A percentile compares a stretch with the other conserved stretches of the same genome.
These are phyloP conservation scores for Mirza zaza DNA, from an alignment of 2,113 vertebrate genomes.

Conservation along the genomic window DNA sequence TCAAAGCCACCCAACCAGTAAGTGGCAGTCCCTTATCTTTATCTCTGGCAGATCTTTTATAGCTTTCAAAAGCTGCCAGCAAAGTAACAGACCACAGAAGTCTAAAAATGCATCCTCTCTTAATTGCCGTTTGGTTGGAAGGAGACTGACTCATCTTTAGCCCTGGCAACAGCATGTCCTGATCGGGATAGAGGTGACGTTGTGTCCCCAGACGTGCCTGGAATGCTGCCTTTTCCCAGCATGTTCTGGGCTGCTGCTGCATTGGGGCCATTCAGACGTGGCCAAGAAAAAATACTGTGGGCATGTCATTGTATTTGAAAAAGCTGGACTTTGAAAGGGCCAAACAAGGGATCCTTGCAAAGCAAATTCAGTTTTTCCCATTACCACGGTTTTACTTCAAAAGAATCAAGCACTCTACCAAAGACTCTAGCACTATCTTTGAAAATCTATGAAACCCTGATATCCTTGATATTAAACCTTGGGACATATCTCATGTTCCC, in stretches of 20 bases:
- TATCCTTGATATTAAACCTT: neutral
- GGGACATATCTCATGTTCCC: neutral
- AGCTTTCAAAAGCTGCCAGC: neutral
- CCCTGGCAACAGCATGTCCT: constrained; percentile 23
- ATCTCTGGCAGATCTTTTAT: neutral
- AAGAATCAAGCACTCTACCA: constrained; percentile 38
- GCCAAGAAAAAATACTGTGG: constrained; percentile 19
- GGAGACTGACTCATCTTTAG: constrained; percentile 39
- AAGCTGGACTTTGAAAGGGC: constrained; percentile 20
- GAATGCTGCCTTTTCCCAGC: constrained; percentile 30
- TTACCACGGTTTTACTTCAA: constrained; percentile 55
- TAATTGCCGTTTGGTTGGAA: constrained; percentile 42
- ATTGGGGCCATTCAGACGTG: neutral
- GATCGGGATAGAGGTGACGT: neutral
- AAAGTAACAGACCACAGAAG: neutral
- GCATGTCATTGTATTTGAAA: constrained; percentile 57
- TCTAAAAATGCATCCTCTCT: neutral
- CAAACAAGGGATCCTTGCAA: constrained; percentile 40
- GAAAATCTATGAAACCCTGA: constrained; percentile 20
- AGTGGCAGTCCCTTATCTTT: neutral
- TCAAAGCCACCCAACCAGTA: neutral
- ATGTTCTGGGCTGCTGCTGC: neutral
- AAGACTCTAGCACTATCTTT: constrained; percentile 15
- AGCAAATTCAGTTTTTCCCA: constrained; percentile 44
- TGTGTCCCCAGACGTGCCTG: constrained; percentile 13